Conservation (phyloP, 2,888 invertebrate genomes). For the Meliscaeva auricollis region DNA sequence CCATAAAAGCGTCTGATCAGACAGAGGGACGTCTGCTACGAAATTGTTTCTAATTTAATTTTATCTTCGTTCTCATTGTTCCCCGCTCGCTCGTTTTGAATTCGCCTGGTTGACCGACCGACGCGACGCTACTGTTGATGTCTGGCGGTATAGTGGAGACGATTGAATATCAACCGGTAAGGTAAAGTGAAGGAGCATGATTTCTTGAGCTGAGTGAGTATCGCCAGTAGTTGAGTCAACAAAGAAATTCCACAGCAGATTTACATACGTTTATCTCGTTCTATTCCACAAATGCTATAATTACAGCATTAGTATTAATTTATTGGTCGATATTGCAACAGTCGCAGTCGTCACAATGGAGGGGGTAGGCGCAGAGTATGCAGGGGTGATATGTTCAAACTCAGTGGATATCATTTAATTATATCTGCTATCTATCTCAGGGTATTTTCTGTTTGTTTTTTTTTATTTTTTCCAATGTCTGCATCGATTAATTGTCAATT, state of each 20-base stretch:
- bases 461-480: conserved; percentile 44
- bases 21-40: conserved; percentile 64
- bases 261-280: conserved; percentile 68
- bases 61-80: not conserved
- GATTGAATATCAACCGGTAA: conserved; percentile 32
- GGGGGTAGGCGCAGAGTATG: no score
- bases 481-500: conserved; percentile 55
- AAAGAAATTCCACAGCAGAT: conserved; percentile 70
- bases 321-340: conserved; percentile 22
- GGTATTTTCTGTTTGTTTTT: conserved; percentile 42
- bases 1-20: conserved; percentile 57
- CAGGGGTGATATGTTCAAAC: conserved; percentile 36
- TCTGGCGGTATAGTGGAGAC: not conserved
- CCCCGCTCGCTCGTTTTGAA: conserved; percentile 13
- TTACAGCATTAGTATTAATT: conserved; percentile 63
- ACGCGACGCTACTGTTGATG: not conserved
- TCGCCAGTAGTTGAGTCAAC: conserved; percentile 64
- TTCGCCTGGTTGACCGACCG: not conserved
- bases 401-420: conserved; percentile 69
- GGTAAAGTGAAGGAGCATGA: conserved; percentile 10
- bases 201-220: not conserved
- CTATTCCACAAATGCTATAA: conserved; percentile 57
- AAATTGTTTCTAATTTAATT: conserved; percentile 42
- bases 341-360: no score
- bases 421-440: conserved; percentile 12